Evolutionary conservation across 2,797 vertebrate species (phyloP), one percentile per base, ranked within the genome.

Genomic region (Melanotaenia trifasciata): DNA sequence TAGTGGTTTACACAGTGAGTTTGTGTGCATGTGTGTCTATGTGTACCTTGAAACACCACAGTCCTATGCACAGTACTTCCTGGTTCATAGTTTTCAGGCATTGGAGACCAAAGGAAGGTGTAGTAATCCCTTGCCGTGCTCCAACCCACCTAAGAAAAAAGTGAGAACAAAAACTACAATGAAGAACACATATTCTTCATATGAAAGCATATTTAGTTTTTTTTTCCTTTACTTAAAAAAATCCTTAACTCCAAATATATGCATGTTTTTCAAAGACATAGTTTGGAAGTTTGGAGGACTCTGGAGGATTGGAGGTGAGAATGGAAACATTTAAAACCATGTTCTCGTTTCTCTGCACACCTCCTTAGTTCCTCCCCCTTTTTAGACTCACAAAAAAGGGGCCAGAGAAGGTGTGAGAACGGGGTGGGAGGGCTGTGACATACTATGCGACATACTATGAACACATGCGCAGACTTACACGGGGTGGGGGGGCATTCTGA

Each of bases 61-160:
- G 97, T 95, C 89, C 96, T 96, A 85, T 97, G 95, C 84, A 96
- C 94, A 57, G 95, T 95, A 75, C 96, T 96, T 82, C 96, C 97
- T 88, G 96, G 95, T 78, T 95, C 93, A 69, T 96, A 98, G 88
- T 95, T 94, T 84, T 99, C 97, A 68, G 96, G 96, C 95, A 97
- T 95, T 53, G 97, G 96, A 59, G 97, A 98, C 98, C 98, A 99
- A 67, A 99, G 94, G 90, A 99, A 99, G 0, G 98, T 99, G 75
- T 98, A 99, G 91, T 99, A 99, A 91, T 99, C 98, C 82, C 98
- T 95, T 62, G 98, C 96, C 58, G 98, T 98, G 93, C 96, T 99
- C 98, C 98, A 99, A 67, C 98, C 97, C 90, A 99, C 98, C 98
- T 99, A 78, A 87, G 51, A 13, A 72, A 51, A 76, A 22, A 62